These are phyloP conservation scores for Leptobrachium leishanense DNA, from an alignment of 2,113 vertebrate species.

Conservation along the genomic window DNA sequence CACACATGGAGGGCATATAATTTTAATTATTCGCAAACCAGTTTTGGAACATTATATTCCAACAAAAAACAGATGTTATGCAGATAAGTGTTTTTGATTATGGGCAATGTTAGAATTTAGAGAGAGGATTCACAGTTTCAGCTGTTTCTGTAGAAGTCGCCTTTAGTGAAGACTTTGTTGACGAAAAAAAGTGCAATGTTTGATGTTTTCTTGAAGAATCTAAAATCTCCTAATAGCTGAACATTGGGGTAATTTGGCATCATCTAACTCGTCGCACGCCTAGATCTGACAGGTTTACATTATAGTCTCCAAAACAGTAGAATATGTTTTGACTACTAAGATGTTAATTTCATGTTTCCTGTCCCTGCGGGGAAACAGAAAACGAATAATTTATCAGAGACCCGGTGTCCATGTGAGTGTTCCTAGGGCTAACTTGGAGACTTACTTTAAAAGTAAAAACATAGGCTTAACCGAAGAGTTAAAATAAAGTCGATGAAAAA, in stretches of 20 bases:
- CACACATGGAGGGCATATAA: conserved; percentile 36
- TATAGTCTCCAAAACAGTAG: conserved; percentile 14
- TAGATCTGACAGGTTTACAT: not conserved
- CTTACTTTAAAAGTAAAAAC: too few relatives aligned
- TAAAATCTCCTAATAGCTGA: not conserved
- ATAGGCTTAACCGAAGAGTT: too few relatives aligned
- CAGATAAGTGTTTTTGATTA: conserved; percentile 37
- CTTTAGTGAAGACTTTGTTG: not conserved
- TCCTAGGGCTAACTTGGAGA: too few relatives aligned
- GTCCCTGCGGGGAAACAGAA: conserved; percentile 56
- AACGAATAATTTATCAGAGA: conserved; percentile 38
- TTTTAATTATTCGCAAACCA: conserved; percentile 30
- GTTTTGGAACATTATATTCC: conserved; percentile 26
- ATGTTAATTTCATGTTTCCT: conserved; percentile 69
- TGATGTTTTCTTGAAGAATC: not conserved
- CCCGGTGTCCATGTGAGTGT: too few relatives aligned
- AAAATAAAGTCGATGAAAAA: too few relatives aligned
- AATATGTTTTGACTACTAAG: conserved; percentile 40
- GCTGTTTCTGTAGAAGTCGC: not conserved
- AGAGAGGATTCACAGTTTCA: not conserved
- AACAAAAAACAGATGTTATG: conserved; percentile 27
- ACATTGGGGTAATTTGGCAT: not conserved
- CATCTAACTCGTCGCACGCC: not conserved
- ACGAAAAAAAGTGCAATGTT: not conserved
- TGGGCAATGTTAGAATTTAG: not conserved